Conservation (phyloP, 2,888 invertebrate species). For the Agrypnus murinus region DNA sequence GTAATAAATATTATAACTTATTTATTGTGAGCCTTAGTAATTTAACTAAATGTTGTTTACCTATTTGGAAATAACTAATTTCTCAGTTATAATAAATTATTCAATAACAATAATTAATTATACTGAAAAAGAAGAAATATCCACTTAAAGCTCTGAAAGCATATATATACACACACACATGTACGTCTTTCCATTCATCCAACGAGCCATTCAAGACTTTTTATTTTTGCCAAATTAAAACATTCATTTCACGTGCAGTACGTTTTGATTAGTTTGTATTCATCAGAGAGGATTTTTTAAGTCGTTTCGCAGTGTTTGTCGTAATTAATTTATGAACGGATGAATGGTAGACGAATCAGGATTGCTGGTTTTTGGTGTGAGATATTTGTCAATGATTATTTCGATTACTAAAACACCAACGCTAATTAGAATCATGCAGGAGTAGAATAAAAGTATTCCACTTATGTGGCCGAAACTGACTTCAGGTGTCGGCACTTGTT, state of each 20-base stretch:
- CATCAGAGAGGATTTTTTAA: background rate
- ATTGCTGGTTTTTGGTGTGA: background rate
- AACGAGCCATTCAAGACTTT: background rate
- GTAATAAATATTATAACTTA: too few relatives aligned
- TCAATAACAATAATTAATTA: too few relatives aligned
- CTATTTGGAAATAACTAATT: too few relatives aligned
- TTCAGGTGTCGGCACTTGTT: conserved; percentile 56
- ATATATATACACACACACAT: too few relatives aligned
- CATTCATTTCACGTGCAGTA: background rate
- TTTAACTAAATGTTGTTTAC: too few relatives aligned
- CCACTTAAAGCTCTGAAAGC: too few relatives aligned
- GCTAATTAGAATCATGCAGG: conserved; percentile 57
- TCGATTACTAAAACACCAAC: conserved; percentile 61
- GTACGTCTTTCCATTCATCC: background rate
- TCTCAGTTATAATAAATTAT: too few relatives aligned
- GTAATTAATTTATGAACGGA: conserved; percentile 20
- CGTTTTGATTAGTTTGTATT: conserved; percentile 19
- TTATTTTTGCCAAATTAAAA: background rate
- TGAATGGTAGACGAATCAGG: background rate
- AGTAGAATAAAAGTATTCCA: conserved; percentile 61
- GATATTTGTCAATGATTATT: conserved; percentile 47
- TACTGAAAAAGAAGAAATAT: too few relatives aligned
- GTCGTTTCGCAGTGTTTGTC: background rate
- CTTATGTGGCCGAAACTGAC: conserved; percentile 63
- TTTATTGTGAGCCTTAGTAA: too few relatives aligned